These are phyloP conservation scores for Chromobotia macracanthus DNA, from an alignment of 2,797 vertebrate species.

Conservation along the genomic window DNA sequence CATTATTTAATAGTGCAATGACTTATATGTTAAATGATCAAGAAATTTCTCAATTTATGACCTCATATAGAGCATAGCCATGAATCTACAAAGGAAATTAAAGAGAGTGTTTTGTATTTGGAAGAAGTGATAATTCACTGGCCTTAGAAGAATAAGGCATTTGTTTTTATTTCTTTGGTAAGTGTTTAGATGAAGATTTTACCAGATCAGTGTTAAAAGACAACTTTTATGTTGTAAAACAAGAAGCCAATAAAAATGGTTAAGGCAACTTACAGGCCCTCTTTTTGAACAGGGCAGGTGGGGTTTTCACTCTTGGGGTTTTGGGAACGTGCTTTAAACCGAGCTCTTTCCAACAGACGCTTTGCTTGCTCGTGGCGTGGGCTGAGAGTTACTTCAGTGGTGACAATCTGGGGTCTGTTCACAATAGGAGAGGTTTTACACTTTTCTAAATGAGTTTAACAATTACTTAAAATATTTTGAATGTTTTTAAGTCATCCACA, in stretches of 20 bases:
- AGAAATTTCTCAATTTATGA: too few relatives aligned
- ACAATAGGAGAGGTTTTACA: conserved; percentile 1
- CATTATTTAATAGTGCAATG: too few relatives aligned
- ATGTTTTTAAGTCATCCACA: too few relatives aligned
- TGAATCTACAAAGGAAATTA: too few relatives aligned
- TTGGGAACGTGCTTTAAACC: conserved; percentile 88
- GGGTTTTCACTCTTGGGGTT: conserved; percentile 82
- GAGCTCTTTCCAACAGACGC: conserved; percentile 86
- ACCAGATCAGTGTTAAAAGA: not conserved
- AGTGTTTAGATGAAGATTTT: not conserved
- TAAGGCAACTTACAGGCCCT: conserved; percentile 66
- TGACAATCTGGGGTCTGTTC: conserved; percentile 77
- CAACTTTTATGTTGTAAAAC: not conserved
- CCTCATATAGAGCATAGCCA: too few relatives aligned
- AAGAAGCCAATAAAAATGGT: conserved; percentile 8
- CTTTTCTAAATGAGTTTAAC: not conserved
- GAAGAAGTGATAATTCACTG: too few relatives aligned
- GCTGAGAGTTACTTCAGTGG: conserved; percentile 81
- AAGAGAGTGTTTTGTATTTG: too few relatives aligned
- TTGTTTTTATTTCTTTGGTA: too few relatives aligned
- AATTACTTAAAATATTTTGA: too few relatives aligned
- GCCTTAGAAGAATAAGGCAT: too few relatives aligned
- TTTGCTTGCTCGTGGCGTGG: conserved; percentile 89
- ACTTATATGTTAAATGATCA: too few relatives aligned
- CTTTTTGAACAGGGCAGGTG: conserved; percentile 72